Base-by-base conservation (phyloP, 2,113 vertebrate genomes). In the Taurulus bubalis region DNA sequence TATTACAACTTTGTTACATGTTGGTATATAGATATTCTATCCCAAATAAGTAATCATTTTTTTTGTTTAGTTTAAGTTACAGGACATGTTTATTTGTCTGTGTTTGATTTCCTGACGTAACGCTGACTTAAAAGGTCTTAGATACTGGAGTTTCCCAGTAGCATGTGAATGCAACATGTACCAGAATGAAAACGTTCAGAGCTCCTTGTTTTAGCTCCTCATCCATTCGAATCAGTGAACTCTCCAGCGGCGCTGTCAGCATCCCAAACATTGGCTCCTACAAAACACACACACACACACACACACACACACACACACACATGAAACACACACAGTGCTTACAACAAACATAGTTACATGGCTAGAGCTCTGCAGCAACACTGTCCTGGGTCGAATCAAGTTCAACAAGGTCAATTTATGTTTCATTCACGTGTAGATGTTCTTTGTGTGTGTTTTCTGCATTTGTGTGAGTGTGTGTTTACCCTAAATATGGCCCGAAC, bases 201-300 rank as follows among this genome's bases (percentile, higher is more conserved):
- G 97, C 96, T 85, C 97, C 96, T 0, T 91, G 88, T 28, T 93
- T 94, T 28, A 97, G 77, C n/a, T 97, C 97, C 3, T 95, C 94
- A 0, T 97, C 96, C 88, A 96, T 47, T 58, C 91, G 91, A 1
- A 95, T 96, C 70, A 99, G 94, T 4, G 98, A 95, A 4, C 65
- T 85, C 0, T 90, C 92, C 81, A 98, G 82, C 0, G 96, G 97
- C 58, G 92, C 94, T 0, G 96, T 96, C 87, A 99, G 86, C 97
- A 98, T 98, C 85, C 98, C 98, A 2, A 99, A 98, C 1, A 95
- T 78, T 0, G 96, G 96, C 53, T 98, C 97, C 98, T 99, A 83
- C 11, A 75, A 90, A 6, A 60, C 80, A 89, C 65, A 65, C n/a
- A 76, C 30, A 66, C 45, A 53, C 51, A 68, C 63, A 79, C 26